These are phyloP conservation scores for Sphaerophoria taeniata DNA, from an alignment of 2,888 invertebrate species.

Conservation along the genomic window DNA sequence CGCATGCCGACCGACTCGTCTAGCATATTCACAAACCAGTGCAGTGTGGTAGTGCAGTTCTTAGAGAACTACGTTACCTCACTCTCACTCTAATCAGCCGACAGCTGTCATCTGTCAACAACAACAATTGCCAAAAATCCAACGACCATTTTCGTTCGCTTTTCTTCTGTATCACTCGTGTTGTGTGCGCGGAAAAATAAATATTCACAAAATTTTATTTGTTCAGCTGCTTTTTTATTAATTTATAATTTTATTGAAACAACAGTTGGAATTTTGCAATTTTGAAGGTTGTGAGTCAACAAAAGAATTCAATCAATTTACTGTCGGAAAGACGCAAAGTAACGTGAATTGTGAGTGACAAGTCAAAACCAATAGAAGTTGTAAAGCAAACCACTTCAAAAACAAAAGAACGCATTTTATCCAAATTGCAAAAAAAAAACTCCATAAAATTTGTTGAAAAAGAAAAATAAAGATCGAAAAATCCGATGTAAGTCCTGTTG, in stretches of 20 bases:
- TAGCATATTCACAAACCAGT: conserved; percentile 2
- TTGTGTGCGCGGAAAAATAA: conserved; percentile 51
- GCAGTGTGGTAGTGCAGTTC: background rate
- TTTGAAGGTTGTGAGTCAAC: conserved; percentile 32
- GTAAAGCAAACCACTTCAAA: conserved; percentile 17
- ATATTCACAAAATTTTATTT: conserved; percentile 34
- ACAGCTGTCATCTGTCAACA: conserved; percentile 65
- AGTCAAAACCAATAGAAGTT: conserved; percentile 11
- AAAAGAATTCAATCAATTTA: conserved; percentile 10
- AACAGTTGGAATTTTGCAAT: conserved; percentile 34
- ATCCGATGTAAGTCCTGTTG: conserved; percentile 69
- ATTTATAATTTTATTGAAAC: conserved; percentile 20
- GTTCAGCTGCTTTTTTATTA: conserved; percentile 25
- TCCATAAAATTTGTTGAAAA: conserved; percentile 27
- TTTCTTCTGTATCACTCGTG: conserved; percentile 51
- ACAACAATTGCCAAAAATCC: conserved; percentile 7
- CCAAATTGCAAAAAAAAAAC: conserved; percentile 40
- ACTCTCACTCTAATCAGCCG: background rate
- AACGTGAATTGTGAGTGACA: background rate
- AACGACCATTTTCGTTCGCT: conserved; percentile 66
- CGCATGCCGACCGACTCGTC: background rate
- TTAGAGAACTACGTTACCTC: conserved; percentile 12
- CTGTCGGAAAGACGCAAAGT: background rate
- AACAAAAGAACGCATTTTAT: conserved; percentile 39
- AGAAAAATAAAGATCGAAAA: conserved; percentile 56